These are phyloP conservation scores for Neosalanx taihuensis DNA, from an alignment of 2,797 vertebrate species.

Conservation along the genomic window DNA sequence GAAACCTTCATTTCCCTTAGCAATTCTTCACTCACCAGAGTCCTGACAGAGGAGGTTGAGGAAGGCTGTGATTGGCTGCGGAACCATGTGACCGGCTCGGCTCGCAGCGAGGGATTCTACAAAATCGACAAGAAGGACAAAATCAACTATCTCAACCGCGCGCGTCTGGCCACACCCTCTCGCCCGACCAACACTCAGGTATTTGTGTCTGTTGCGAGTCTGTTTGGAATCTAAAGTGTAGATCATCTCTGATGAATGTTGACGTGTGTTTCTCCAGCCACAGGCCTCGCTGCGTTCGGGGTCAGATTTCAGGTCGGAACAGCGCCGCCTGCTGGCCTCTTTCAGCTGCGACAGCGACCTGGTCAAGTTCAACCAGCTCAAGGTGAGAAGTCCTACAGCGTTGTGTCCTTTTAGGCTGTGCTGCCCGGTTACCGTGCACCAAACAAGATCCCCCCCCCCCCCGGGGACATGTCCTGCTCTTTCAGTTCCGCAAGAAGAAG, in stretches of 20 bases:
- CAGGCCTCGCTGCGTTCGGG: constrained; percentile 85
- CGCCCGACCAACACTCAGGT: constrained; percentile 82
- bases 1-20: constrained; percentile 72
- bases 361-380: constrained; percentile 97
- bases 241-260: not conserved
- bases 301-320: constrained; percentile 91
- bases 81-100: constrained; percentile 84
- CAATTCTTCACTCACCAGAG: constrained; percentile 80
- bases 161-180: constrained; percentile 70
- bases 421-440: too few relatives aligned
- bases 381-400: constrained; percentile 71
- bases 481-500: constrained; percentile 94
- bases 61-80: constrained; percentile 73
- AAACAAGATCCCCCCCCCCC: not conserved
- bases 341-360: constrained; percentile 96
- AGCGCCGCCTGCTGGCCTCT: constrained; percentile 90
- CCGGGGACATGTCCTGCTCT: not conserved
- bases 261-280: constrained; percentile 59
- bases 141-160: constrained; percentile 83
- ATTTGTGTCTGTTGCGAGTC: constrained; percentile 15
- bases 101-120: constrained; percentile 94
- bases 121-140: constrained; percentile 92
- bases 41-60: constrained; percentile 74
- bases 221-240: too few relatives aligned
- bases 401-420: too few relatives aligned